Percentiles rank a stretch among this genome's conserved stretches.
Evolutionary conservation across 2,888 invertebrate genomes (phyloP).

Genomic region (Polylopha cassiicola): DNA sequence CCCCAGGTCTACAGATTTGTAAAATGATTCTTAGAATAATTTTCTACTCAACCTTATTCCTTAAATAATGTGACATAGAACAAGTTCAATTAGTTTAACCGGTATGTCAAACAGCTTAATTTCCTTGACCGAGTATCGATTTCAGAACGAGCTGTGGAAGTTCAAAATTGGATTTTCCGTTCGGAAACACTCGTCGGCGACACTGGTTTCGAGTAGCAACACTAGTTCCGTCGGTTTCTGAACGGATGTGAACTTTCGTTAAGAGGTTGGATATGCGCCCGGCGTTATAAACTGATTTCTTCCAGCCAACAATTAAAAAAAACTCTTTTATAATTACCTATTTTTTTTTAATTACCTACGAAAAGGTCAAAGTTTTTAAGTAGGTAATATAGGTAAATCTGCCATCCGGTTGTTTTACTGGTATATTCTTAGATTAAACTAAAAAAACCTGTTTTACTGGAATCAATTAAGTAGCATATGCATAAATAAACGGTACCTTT

Average conservation of each 20-base stretch:
- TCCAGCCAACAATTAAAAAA: neutral
- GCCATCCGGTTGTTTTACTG: too few species aligned
- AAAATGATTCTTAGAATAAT: too few species aligned
- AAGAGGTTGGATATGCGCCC: slow-evolving; percentile 1
- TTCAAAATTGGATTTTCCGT: slow-evolving; percentile 53
- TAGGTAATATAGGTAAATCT: too few species aligned
- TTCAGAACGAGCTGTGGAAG: slow-evolving; percentile 26
- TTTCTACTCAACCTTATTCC: too few species aligned
- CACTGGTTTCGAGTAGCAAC: slow-evolving; percentile 14
- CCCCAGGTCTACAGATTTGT: too few species aligned
- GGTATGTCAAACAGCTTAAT: slow-evolving; percentile 17
- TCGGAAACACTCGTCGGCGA: slow-evolving; percentile 37
- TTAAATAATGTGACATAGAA: too few species aligned
- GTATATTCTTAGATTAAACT: too few species aligned
- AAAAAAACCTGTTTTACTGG: too few species aligned
- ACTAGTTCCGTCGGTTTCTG: slow-evolving; percentile 18
- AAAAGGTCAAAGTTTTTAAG: too few species aligned
- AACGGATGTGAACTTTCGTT: slow-evolving; percentile 25
- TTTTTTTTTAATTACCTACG: too few species aligned
- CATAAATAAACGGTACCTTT: too few species aligned
- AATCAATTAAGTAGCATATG: too few species aligned
- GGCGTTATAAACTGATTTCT: neutral
- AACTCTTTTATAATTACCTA: neutral
- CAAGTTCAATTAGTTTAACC: slow-evolving; percentile 12
- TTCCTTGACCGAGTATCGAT: slow-evolving; percentile 17